Base-by-base conservation (phyloP, 2,888 invertebrate genomes). In the Caenorhabditis sp. region DNA sequence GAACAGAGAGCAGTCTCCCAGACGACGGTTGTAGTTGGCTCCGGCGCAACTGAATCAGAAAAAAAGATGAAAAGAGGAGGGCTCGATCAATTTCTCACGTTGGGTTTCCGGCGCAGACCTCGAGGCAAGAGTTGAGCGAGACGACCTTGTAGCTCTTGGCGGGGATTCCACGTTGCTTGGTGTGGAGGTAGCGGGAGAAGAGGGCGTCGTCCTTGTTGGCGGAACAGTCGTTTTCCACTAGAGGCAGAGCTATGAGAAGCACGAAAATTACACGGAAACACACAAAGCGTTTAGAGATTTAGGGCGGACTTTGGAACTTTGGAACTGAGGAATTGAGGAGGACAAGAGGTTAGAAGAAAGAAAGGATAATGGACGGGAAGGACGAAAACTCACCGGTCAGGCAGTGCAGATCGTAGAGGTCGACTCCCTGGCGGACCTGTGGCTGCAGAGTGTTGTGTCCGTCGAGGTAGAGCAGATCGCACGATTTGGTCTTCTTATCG, bases 321-420 rank as follows among this genome's bases (percentile, higher is more conserved):
- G 46, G 27, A 63, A 63, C 52, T 50, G 11, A 63, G 52, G 39
- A 52, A 15, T 58, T 9, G 22, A 30, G 35, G 17, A 55, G 46
- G n/a, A 58, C 37, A 72, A 20, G 32, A 41, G n/a, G 41, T 52
- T 43, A 62, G 46, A 55, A 37, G 32, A 53, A 53, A 1, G 22
- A 20, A 22, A 45, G 24, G 46, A 45, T 20, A 17, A 2, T 22
- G 7, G 2, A 37, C 15, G 11, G 13, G 11, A 45, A 17, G 41
- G 50, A 41, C 22, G 24, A 15, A 17, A 20, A 70, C 82, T 79
- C 50, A 84, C 86, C 83, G 39, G 84, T 77, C 15, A 89, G 80
- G 77, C 89, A 89, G 68, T 88, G 87, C 53, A 87, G 68, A 70
- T 89, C 87, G 70, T 88, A 88, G 32, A 84, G 83, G 65, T 89